These are phyloP conservation scores for Tetragnatha montana DNA, from an alignment of 2,888 invertebrate species.

Conservation along the genomic window DNA sequence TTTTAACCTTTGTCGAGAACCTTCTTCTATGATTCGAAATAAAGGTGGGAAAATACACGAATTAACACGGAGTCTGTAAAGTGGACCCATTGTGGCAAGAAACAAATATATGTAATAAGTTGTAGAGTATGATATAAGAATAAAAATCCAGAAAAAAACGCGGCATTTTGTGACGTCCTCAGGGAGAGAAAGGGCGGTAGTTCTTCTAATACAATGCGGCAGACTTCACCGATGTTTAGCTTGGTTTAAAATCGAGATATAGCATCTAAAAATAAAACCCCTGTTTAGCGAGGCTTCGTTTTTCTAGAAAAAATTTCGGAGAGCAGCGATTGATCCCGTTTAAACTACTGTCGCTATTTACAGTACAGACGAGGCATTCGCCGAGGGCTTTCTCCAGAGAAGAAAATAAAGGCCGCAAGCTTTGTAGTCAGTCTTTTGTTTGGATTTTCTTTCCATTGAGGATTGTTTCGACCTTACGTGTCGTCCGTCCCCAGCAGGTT, in stretches of 20 bases:
- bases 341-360: background rate
- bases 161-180: too few species aligned
- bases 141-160: too few species aligned
- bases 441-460: background rate
- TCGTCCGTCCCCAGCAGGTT: too few species aligned
- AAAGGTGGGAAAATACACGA: too few species aligned
- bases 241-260: constrained; percentile 1
- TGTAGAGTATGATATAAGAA: too few species aligned
- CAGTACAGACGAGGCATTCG: background rate
- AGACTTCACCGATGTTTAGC: background rate
- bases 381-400: background rate
- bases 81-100: too few species aligned
- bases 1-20: too few species aligned
- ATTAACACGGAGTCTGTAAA: too few species aligned
- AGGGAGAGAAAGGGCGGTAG: background rate
- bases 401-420: background rate
- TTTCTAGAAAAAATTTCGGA: background rate
- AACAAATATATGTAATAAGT: too few species aligned
- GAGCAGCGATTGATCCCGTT: background rate
- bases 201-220: background rate
- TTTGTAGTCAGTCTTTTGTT: background rate
- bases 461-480: too few species aligned
- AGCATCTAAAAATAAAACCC: background rate
- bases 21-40: too few species aligned
- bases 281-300: background rate